Evolutionary conservation across 2,888 invertebrate species (phyloP).

Genomic region (Diarsia brunnea): DNA sequence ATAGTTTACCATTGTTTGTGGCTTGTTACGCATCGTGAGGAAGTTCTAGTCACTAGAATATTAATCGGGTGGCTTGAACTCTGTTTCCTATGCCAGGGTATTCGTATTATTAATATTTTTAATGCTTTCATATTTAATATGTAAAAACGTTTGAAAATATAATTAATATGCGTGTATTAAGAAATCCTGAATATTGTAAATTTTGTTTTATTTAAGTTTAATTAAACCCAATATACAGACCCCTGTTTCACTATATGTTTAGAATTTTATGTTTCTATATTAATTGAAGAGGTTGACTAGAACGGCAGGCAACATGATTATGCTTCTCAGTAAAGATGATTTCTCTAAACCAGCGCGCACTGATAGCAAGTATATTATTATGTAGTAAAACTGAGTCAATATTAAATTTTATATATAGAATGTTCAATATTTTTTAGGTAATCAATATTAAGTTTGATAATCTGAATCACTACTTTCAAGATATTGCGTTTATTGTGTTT

Average conservation of each 20-base stretch:
- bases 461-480: neutral
- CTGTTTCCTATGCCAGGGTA: no score
- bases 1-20: no score
- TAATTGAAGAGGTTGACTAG: neutral
- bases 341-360: neutral
- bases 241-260: neutral
- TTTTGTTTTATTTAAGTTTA: constrained; percentile 21
- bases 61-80: neutral
- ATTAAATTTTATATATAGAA: neutral
- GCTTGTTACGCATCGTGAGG: neutral
- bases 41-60: neutral
- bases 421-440: neutral
- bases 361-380: no score
- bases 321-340: neutral
- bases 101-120: neutral
- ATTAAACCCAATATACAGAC: neutral
- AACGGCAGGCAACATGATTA: neutral
- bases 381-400: neutral
- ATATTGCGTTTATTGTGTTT: neutral
- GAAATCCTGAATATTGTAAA: neutral
- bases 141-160: neutral
- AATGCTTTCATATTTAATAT: neutral
- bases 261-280: neutral
- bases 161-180: neutral
- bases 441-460: neutral